Evolutionary conservation across 2,113 vertebrate species (phyloP), one percentile per base, ranked within the genome.

Genomic region (Pterocles gutturalis): DNA sequence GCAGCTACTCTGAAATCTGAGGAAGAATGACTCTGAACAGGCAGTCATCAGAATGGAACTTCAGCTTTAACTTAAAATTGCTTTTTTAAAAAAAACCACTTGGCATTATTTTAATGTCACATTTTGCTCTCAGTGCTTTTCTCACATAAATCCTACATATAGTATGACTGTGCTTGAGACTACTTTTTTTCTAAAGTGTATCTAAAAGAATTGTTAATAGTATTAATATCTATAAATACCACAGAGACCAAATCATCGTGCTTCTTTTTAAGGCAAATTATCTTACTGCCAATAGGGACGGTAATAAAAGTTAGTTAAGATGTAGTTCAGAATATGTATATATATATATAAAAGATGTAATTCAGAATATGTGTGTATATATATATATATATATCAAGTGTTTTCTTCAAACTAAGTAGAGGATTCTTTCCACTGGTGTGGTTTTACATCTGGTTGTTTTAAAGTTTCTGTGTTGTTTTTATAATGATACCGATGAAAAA

Each of bases 151-250:
- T 69, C 14, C 73, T 83, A 46, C 14, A 17, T 64, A 73, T 5
- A 75, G 5, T 31, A 62, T 6, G 33, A 53, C 5, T 0, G 0
- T 34, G 26, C 48, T 72, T 10, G 2, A 82, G 19, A 46, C 7
- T 11, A 26, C 22, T 36, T 83, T 4, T 20, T 48, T 24, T 55
- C 65, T 43, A 25, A 45, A 25, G 4, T 22, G 24, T 49, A 41
- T 22, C 25, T 69, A 16, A 43, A 82, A 77, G 4, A 41, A 22
- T 57, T 53, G 2, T 33, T 77, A 58, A 60, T 49, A 26, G 13
- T 65, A 20, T 91, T 87, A 46, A 16, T 87, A 41, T 13, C 12
- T 58, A 17, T 64, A 81, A 87, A 75, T 67, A n/a, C 9, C 29
- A 19, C 24, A 21, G 33, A 65, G 10, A 24, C 25, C 58, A 87